Evolutionary conservation across 1,140 invertebrate genomes (phyloP).

Genomic region (Platyura marginata): DNA sequence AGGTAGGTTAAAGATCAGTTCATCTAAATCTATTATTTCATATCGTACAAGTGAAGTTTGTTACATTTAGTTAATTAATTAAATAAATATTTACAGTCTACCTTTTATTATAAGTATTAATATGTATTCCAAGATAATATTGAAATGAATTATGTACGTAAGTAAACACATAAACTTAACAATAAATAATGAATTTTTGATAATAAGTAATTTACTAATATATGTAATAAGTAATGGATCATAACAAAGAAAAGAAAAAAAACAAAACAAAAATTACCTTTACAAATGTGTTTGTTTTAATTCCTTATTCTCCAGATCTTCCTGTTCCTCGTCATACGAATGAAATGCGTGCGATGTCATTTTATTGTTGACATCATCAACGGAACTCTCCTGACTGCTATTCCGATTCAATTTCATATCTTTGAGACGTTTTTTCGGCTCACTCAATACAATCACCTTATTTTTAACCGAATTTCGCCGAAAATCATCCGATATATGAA

Average conservation of each 20-base stretch:
- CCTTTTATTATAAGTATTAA: too few species aligned
- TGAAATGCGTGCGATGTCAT: conserved; percentile 3
- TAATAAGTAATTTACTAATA: too few species aligned
- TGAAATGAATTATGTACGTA: too few species aligned
- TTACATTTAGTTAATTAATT: too few species aligned
- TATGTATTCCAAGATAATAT: too few species aligned
- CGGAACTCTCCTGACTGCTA: background rate
- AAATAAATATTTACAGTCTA: too few species aligned
- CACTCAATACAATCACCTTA: background rate
- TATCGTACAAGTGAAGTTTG: too few species aligned
- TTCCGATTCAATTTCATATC: background rate
- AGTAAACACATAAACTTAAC: too few species aligned
- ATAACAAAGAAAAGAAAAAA: background rate
- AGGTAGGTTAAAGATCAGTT: too few species aligned
- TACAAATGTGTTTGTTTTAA: background rate
- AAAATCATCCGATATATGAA: background rate
- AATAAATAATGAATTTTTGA: too few species aligned
- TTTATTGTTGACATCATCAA: conserved; percentile 4
- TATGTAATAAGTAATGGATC: background rate
- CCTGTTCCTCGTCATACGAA: conserved; percentile 3
- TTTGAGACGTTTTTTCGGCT: background rate
- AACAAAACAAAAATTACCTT: background rate
- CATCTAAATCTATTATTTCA: too few species aligned
- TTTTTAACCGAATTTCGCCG: background rate
- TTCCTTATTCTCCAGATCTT: conserved; percentile 3